Percentiles rank a stretch among this genome's conserved stretches.
phyloP scores from a whole-genome alignment of 1,140 invertebrate species.

The Pemphigus obesinymphae region DNA sequence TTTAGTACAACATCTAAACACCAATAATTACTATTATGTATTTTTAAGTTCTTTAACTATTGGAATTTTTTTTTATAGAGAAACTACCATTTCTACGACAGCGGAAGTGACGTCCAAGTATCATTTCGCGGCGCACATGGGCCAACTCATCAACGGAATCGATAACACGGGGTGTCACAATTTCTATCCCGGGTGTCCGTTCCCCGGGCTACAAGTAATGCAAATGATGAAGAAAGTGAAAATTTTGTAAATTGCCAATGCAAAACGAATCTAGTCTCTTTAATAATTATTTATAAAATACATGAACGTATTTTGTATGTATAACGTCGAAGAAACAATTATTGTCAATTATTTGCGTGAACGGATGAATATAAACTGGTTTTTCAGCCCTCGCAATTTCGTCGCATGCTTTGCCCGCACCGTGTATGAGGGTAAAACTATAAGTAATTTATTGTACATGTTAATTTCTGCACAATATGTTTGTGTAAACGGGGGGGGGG shows the following conservation, averaged over 20 bases:
- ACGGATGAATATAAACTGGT: neutral
- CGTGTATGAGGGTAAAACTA: too few relatives aligned
- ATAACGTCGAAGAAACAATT: neutral
- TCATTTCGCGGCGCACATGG: slow-evolving; percentile 78
- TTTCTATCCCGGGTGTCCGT: slow-evolving; percentile 66
- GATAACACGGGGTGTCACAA: slow-evolving; percentile 68
- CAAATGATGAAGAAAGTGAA: slow-evolving; percentile 64
- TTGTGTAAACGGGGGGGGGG: too few relatives aligned
- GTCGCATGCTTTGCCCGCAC: neutral
- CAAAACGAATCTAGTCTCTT: too few relatives aligned
- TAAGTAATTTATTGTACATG: too few relatives aligned
- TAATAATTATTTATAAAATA: too few relatives aligned
- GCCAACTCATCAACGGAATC: slow-evolving; percentile 66
- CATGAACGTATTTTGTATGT: too few relatives aligned
- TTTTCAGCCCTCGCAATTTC: neutral
- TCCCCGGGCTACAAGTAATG: slow-evolving; percentile 61
- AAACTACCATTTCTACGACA: slow-evolving; percentile 58
- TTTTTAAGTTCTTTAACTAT: too few relatives aligned
- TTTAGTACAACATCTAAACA: too few relatives aligned
- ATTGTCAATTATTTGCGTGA: too few relatives aligned
- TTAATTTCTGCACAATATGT: too few relatives aligned
- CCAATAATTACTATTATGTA: too few relatives aligned
- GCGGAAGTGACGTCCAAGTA: slow-evolving; percentile 66
- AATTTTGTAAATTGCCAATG: slow-evolving; percentile 14
- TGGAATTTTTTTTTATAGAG: slow-evolving; percentile 52